Evolutionary conservation across 2,888 invertebrate species (phyloP).

Genomic region (Eristalinus sepulchralis): DNA sequence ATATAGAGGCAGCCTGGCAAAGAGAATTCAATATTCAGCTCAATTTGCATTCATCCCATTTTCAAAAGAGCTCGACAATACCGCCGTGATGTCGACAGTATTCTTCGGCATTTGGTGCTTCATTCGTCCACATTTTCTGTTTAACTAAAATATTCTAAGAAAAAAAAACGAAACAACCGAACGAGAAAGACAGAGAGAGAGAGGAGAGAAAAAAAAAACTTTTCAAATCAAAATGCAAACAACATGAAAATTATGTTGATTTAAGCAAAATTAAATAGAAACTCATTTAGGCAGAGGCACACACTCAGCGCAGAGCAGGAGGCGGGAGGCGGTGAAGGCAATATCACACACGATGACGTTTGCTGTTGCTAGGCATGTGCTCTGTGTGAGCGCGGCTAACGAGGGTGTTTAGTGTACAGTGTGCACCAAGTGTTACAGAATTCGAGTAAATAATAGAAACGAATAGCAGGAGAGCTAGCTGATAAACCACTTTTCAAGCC

Average conservation of each 20-base stretch:
- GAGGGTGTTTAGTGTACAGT: slow-evolving; percentile 17
- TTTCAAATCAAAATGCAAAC: slow-evolving; percentile 70
- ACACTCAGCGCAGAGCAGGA: neutral
- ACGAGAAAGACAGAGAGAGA: neutral
- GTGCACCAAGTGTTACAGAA: slow-evolving; percentile 48
- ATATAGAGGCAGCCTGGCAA: slow-evolving; percentile 8
- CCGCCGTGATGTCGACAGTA: slow-evolving; percentile 11
- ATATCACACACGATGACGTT: neutral
- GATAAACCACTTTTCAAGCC: slow-evolving; percentile 41
- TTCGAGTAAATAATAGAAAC: slow-evolving; percentile 49
- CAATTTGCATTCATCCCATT: slow-evolving; percentile 57
- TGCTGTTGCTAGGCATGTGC: neutral
- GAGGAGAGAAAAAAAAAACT: slow-evolving; percentile 42
- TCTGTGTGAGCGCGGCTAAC: neutral
- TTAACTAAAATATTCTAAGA: slow-evolving; percentile 57
- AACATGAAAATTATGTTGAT: slow-evolving; percentile 70
- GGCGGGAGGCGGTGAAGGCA: neutral
- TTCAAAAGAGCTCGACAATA: neutral
- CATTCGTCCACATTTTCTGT: slow-evolving; percentile 39
- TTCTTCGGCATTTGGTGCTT: neutral
- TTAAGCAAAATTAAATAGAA: slow-evolving; percentile 70
- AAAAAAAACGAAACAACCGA: neutral
- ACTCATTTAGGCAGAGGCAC: slow-evolving; percentile 47
- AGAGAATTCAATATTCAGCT: slow-evolving; percentile 53
- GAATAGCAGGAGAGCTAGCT: slow-evolving; percentile 23